Evolutionary conservation across 2,797 vertebrate species (phyloP).

Genomic region (Melanotaenia boesemani): DNA sequence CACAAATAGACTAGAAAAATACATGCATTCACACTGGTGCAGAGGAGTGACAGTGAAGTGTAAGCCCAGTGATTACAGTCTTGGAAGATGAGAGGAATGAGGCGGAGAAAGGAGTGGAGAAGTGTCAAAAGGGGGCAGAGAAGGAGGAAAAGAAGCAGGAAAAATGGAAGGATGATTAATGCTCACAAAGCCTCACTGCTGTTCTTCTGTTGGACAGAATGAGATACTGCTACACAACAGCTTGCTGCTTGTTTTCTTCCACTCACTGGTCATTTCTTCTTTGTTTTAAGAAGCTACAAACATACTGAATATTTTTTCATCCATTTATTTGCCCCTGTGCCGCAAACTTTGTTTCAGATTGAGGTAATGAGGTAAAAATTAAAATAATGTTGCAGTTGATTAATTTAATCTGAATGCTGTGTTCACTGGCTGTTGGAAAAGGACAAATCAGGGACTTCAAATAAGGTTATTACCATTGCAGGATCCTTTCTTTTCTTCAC

Average conservation of each 20-base stretch:
- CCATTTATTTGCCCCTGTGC: neutral
- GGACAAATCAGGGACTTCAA: neutral
- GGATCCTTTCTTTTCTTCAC: neutral
- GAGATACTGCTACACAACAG: slow-evolving; percentile 17
- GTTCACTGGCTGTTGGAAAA: neutral
- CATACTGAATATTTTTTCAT: neutral
- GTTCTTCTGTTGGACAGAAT: slow-evolving; percentile 23
- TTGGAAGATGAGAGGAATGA: slow-evolving; percentile 70
- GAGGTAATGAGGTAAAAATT: neutral
- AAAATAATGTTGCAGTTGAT: neutral
- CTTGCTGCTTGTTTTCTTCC: slow-evolving; percentile 17
- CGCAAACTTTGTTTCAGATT: slow-evolving; percentile 2
- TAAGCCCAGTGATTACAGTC: slow-evolving; percentile 71
- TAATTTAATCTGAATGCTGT: neutral
- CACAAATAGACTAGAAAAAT: slow-evolving; percentile 24
- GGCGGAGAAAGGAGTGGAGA: slow-evolving; percentile 60
- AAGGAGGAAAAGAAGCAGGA: slow-evolving; percentile 26
- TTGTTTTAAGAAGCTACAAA: neutral
- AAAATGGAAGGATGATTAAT: slow-evolving; percentile 31
- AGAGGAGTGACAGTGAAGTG: slow-evolving; percentile 72
- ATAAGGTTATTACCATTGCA: neutral
- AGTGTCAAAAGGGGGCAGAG: slow-evolving; percentile 38
- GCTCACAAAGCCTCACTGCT: slow-evolving; percentile 36
- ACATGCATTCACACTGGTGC: slow-evolving; percentile 42
- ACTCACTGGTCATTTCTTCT: neutral